phyloP scores from a whole-genome alignment of 2,888 invertebrate genomes.

The Diaperis boleti region DNA sequence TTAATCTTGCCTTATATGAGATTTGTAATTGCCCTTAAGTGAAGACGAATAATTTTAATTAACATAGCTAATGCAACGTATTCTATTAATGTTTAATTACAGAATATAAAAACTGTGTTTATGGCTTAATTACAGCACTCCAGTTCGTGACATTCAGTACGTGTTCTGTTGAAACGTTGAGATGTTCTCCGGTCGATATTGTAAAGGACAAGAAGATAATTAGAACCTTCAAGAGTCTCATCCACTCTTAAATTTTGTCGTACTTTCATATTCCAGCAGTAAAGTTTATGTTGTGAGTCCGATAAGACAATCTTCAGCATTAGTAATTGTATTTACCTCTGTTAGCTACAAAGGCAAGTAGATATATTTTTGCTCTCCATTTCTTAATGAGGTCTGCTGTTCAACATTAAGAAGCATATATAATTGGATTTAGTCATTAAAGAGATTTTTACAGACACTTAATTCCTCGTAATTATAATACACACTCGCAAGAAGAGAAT shows the following conservation, averaged over 20 bases:
- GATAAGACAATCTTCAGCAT: constrained; percentile 14
- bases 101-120: constrained; percentile 4
- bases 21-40: too few relatives aligned
- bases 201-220: constrained; percentile 18
- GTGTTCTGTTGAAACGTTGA: constrained; percentile 3
- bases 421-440: constrained; percentile 23
- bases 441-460: constrained; percentile 16
- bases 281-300: constrained; percentile 7
- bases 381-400: constrained; percentile 4
- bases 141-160: constrained; percentile 12
- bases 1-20: too few relatives aligned
- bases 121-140: constrained; percentile 1
- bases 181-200: constrained; percentile 9
- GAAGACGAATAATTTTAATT: too few relatives aligned
- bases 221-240: constrained; percentile 21
- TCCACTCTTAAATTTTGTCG: constrained; percentile 10
- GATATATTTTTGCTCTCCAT: constrained; percentile 10
- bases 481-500: background rate
- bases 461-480: constrained; percentile 12
- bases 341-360: background rate
- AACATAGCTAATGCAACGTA: too few relatives aligned
- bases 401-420: constrained; percentile 6
- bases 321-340: constrained; percentile 7
- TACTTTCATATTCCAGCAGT: constrained; percentile 13
- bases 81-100: too few relatives aligned